phyloP scores from a whole-genome alignment of 2,797 vertebrate genomes.

The Aphelocoma californica region DNA sequence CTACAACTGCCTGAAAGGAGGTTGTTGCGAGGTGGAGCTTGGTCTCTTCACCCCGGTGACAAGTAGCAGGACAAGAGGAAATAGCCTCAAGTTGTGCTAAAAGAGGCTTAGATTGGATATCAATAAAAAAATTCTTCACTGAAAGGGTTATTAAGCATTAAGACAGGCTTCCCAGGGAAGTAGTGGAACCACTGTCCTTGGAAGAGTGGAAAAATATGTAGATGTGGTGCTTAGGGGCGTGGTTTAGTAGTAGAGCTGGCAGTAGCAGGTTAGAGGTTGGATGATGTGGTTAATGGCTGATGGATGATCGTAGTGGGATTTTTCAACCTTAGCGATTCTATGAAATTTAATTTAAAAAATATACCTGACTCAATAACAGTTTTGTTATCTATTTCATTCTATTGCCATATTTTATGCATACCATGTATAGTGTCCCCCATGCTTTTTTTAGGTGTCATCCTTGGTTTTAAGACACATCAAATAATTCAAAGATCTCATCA shows the following conservation, averaged over 20 bases:
- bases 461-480: background rate
- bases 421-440: rapidly evolving
- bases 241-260: background rate
- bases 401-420: background rate
- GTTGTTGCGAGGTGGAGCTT: rapidly evolving
- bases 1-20: background rate
- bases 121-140: background rate
- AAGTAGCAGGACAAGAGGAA: background rate
- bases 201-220: background rate
- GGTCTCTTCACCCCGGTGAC: background rate
- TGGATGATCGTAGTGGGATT: background rate
- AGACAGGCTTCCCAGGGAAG: background rate
- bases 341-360: background rate
- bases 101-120: background rate
- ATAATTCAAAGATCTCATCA: background rate
- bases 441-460: background rate
- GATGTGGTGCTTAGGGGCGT: background rate
- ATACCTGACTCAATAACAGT: background rate
- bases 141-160: background rate
- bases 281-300: background rate
- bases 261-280: background rate
- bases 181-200: background rate
- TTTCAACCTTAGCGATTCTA: background rate
- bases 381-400: background rate
- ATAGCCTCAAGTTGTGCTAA: background rate